Percentiles rank a stretch among this genome's conserved stretches.
Evolutionary conservation across 1,140 invertebrate genomes (phyloP).

Genomic region (Subanguina moxae): DNA sequence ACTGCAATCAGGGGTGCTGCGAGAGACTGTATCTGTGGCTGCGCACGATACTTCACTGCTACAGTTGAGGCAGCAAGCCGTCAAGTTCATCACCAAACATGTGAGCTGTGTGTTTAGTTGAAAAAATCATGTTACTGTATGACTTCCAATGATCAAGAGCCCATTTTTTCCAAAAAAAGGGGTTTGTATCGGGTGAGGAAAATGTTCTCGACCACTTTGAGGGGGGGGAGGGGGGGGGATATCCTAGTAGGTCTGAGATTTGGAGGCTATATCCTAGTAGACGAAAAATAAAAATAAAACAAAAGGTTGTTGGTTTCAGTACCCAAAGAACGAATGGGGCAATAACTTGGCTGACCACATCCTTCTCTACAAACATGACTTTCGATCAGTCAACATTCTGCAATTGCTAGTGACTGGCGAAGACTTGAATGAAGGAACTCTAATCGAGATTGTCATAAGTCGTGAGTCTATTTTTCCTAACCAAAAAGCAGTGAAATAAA

Average conservation of each 20-base stretch:
- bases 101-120: too few species aligned
- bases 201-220: too few species aligned
- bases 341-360: conserved; percentile 47
- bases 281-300: too few species aligned
- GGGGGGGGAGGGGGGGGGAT: too few species aligned
- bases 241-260: too few species aligned
- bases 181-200: too few species aligned
- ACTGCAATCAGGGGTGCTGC: conserved; percentile 19
- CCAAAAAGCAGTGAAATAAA: too few species aligned
- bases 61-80: conserved; percentile 44
- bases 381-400: conserved; percentile 57
- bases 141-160: too few species aligned
- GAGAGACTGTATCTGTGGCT: conserved; percentile 12
- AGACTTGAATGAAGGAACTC: conserved; percentile 51
- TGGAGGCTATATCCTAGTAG: too few species aligned
- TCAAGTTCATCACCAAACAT: conserved; percentile 43
- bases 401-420: conserved; percentile 46
- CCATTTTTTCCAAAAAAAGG: too few species aligned
- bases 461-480: conserved; percentile 43
- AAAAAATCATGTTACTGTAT: too few species aligned
- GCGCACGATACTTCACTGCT: conserved; percentile 43
- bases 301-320: conserved; percentile 28
- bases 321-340: conserved; percentile 39
- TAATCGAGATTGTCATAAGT: conserved; percentile 55
- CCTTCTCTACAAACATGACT: conserved; percentile 56